Base-by-base conservation (phyloP, 2,113 vertebrate species). In the Eurypyga helias region DNA sequence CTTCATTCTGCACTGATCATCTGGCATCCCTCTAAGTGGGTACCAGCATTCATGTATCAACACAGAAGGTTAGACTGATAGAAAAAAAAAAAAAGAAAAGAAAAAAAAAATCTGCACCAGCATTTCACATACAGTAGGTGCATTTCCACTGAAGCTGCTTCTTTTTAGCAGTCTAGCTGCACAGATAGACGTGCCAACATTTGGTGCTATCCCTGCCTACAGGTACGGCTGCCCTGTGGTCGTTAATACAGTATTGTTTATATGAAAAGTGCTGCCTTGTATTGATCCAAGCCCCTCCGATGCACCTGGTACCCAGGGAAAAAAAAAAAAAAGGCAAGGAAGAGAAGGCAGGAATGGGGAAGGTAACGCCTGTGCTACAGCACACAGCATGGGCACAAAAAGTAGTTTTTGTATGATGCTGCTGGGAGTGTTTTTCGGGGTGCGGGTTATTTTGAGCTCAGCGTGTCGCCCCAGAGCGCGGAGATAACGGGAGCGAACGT, bases 21-120 rank as follows among this genome's bases (percentile, higher is more conserved):
- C 99, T 99, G 99, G 99, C 99, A 99, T 99, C 99, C 98, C 98
- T 99, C 98, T 99, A 99, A 99, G 98, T 99, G 99, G 99, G 99
- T 99, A 99, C 99, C 99, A 99, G 99, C 98, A 98, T 99, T 98
- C 99, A 99, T 99, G 99, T 99, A 99, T 99, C 98, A 98, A 99
- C 99, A 99, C 98, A 97, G 99, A 99, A 98, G 99, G 99, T 98
- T 99, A 98, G 98, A 98, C 97, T 97, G 97, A 98, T 97, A 98
- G 96, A 98, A 97, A 87, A 89, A 82, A 87, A 85, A 87, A 54
- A 51, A 77, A 80, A 31, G 38, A 26, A 61, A 31, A 29, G 33
- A 36, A 36, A 65, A 72, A 89, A 85, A 90, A 83, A 86, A 72
- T 96, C 97, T 97, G 97, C 98, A 98, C 98, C 97, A 98, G 98